These are phyloP conservation scores for Cheirogaleus major DNA, from an alignment of 2,797 vertebrate species.

Conservation along the genomic window DNA sequence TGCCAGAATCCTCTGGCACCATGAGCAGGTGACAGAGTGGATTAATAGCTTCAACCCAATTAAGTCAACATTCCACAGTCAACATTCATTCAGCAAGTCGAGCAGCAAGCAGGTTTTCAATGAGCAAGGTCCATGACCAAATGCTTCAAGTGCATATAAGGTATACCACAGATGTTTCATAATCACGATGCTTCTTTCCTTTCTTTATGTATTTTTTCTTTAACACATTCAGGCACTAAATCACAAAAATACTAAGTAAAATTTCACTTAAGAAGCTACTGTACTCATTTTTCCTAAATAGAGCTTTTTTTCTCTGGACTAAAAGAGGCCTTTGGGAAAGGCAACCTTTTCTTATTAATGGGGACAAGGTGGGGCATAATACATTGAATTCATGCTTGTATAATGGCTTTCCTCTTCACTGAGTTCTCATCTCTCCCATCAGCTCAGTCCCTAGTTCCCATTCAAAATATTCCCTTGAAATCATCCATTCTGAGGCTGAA, in stretches of 20 bases:
- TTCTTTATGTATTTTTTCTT: neutral
- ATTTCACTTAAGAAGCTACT: neutral
- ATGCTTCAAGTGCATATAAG: neutral
- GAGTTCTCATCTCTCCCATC: neutral
- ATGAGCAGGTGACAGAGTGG: neutral
- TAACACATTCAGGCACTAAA: neutral
- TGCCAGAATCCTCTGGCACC: neutral
- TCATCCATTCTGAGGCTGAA: neutral
- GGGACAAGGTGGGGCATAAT: neutral
- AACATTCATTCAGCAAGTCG: neutral
- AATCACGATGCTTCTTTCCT: neutral
- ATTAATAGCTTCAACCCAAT: slow-evolving; percentile 23
- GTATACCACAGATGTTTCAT: neutral
- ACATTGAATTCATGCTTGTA: neutral
- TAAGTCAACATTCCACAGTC: neutral
- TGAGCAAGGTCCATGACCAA: neutral
- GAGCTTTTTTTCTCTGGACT: neutral
- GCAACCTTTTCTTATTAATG: neutral
- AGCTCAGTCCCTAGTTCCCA: neutral
- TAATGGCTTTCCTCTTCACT: neutral
- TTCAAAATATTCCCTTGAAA: neutral
- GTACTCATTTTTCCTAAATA: neutral
- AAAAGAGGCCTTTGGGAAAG: neutral
- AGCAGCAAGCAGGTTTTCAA: neutral
- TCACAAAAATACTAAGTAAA: neutral